Conservation (phyloP, 2,113 vertebrate species). For the Microcebus jonahi region DNA sequence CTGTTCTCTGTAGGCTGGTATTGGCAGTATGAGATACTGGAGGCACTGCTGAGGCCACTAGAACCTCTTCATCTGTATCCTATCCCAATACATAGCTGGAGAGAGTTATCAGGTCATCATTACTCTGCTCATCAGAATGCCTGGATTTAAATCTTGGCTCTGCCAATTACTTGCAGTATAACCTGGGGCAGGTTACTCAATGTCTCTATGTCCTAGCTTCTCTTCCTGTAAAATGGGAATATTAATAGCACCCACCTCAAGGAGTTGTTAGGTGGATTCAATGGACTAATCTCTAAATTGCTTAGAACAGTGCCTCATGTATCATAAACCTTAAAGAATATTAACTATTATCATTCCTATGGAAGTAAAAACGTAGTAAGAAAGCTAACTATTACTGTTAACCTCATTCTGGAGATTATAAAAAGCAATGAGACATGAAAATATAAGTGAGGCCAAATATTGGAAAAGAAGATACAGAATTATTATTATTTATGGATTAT, state of each 20-base stretch:
- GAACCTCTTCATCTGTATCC: not conserved
- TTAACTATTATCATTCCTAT: not conserved
- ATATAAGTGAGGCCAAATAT: not conserved
- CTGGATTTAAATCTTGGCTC: not conserved
- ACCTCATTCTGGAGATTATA: conserved; percentile 39
- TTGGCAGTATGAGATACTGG: not conserved
- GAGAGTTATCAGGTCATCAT: not conserved
- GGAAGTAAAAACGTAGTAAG: not conserved
- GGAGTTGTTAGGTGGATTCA: not conserved
- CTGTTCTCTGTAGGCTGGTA: not conserved
- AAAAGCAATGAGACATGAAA: not conserved
- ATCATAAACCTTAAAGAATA: not conserved
- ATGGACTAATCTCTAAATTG: not conserved
- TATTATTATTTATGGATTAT: not conserved
- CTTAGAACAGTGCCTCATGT: not conserved
- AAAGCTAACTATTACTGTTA: conserved; percentile 16
- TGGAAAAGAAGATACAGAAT: conserved; percentile 1
- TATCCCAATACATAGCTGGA: not conserved
- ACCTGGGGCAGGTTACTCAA: not conserved
- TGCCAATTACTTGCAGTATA: not conserved
- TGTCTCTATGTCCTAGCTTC: conserved; percentile 1
- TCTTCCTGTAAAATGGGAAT: not conserved
- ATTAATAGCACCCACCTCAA: not conserved
- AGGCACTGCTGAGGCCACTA: not conserved
- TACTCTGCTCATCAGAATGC: not conserved